Percentiles rank a stretch among this genome's conserved stretches.
phyloP scores from a whole-genome alignment of 1,140 invertebrate species.

The Uloborus diversus region DNA sequence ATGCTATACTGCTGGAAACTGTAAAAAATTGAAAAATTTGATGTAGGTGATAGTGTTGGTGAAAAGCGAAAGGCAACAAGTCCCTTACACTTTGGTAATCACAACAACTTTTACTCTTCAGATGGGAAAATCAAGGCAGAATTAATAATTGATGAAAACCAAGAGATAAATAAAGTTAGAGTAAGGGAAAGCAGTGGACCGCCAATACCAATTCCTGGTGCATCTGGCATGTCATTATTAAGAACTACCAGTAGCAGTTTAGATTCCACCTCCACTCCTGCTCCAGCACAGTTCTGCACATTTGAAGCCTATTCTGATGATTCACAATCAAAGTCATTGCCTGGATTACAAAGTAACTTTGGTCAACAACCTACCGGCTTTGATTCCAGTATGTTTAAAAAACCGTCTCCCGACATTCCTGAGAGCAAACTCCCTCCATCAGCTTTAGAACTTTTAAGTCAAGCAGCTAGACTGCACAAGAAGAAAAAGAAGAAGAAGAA shows the following conservation, averaged over 20 bases:
- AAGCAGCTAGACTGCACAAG: constrained; percentile 68
- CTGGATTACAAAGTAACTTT: constrained; percentile 35
- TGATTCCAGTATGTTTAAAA: constrained; percentile 58
- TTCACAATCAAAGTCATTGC: constrained; percentile 53
- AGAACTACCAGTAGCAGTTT: constrained; percentile 38
- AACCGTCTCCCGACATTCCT: constrained; percentile 59
- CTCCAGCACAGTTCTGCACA: constrained; percentile 37
- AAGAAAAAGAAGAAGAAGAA: constrained; percentile 68
- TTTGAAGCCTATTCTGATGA: constrained; percentile 55
- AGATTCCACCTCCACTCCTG: constrained; percentile 37
- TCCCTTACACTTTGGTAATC: constrained; percentile 34
- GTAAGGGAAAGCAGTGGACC: constrained; percentile 9
- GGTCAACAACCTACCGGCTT: constrained; percentile 55
- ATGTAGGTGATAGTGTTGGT: neutral
- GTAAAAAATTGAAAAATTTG: constrained; percentile 11
- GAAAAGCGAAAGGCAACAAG: constrained; percentile 48
- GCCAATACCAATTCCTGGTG: constrained; percentile 1
- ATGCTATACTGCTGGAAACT: constrained; percentile 13
- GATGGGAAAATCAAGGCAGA: constrained; percentile 40
- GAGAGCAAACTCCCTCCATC: constrained; percentile 16
- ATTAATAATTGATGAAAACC: constrained; percentile 4
- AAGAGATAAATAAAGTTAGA: constrained; percentile 24
- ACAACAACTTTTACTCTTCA: constrained; percentile 27
- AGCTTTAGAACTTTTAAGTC: constrained; percentile 17
- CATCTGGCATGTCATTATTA: constrained; percentile 25